Conservation (phyloP, 2,113 vertebrate species). For the Gasterosteus aculeatus region DNA sequence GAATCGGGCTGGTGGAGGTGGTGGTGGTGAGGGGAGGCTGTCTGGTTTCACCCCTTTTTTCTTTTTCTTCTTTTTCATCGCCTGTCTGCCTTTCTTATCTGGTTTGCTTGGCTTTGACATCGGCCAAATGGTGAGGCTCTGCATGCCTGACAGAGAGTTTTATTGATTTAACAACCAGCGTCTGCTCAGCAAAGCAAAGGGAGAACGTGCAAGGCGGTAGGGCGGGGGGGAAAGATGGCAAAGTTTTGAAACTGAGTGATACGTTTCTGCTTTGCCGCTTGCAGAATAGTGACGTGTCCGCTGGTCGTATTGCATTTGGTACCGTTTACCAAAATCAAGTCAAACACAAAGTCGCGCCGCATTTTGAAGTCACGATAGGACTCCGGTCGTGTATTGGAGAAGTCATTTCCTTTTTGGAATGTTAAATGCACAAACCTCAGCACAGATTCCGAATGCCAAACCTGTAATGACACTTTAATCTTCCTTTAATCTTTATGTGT, state of each 20-base stretch:
- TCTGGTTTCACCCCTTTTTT: slow-evolving; percentile 73
- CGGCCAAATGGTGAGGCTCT: slow-evolving; percentile 92
- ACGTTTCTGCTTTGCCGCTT: slow-evolving; percentile 52
- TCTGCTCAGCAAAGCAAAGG: slow-evolving; percentile 76
- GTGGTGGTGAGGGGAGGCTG: slow-evolving; percentile 52
- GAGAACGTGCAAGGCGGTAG: slow-evolving; percentile 53
- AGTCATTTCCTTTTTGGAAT: neutral
- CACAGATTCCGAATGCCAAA: slow-evolving; percentile 13
- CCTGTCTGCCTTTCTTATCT: slow-evolving; percentile 84
- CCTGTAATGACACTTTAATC: neutral
- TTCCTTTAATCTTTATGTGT: slow-evolving; percentile 18
- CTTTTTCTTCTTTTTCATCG: slow-evolving; percentile 72
- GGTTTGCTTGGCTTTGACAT: slow-evolving; percentile 98
- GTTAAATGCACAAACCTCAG: slow-evolving; percentile 20
- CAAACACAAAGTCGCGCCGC: slow-evolving; percentile 14
- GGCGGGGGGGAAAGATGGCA: slow-evolving; percentile 58
- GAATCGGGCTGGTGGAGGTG: slow-evolving; percentile 44
- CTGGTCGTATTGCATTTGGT: slow-evolving; percentile 72
- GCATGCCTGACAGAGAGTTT: slow-evolving; percentile 92
- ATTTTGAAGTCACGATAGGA: neutral
- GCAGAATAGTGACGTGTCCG: slow-evolving; percentile 63
- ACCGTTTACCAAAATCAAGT: slow-evolving; percentile 67
- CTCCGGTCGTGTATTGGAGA: slow-evolving; percentile 26
- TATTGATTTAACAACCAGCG: slow-evolving; percentile 93
- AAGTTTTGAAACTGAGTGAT: slow-evolving; percentile 81